phyloP scores from a whole-genome alignment of 2,888 invertebrate species.

The Trissoscelio sp. region DNA sequence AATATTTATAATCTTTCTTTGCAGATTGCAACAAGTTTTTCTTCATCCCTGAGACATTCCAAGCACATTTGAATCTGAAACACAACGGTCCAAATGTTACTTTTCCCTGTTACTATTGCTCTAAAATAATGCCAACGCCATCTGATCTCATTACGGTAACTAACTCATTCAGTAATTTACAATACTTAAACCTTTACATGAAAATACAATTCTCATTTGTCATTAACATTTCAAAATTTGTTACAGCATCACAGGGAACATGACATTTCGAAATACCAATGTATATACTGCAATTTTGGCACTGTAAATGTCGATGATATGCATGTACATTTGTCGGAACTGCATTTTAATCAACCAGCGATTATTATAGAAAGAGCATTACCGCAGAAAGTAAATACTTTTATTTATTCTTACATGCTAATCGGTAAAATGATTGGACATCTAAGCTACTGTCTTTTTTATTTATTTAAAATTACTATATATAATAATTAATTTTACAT shows the following conservation, averaged over 20 bases:
- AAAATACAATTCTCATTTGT: background rate
- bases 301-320: constrained; percentile 81
- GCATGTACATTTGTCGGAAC: constrained; percentile 83
- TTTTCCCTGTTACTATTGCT: constrained; percentile 83
- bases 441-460: no score
- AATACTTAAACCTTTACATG: no score
- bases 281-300: constrained; percentile 84
- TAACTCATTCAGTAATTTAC: background rate
- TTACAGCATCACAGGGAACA: constrained; percentile 83
- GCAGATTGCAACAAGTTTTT: constrained; percentile 80
- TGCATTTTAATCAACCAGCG: constrained; percentile 82
- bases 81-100: constrained; percentile 68
- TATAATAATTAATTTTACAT: no score
- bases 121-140: constrained; percentile 80
- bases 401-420: no score
- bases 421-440: no score
- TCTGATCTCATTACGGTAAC: constrained; percentile 75
- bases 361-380: constrained; percentile 79
- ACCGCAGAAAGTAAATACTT: constrained; percentile 73
- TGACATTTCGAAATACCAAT: constrained; percentile 83
- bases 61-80: constrained; percentile 78
- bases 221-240: constrained; percentile 1
- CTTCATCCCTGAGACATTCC: constrained; percentile 80
- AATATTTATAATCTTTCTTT: no score
- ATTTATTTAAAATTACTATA: no score